phyloP scores from a whole-genome alignment of 92 coral and sea anemone genomes.

The Phenganax subtilis region DNA sequence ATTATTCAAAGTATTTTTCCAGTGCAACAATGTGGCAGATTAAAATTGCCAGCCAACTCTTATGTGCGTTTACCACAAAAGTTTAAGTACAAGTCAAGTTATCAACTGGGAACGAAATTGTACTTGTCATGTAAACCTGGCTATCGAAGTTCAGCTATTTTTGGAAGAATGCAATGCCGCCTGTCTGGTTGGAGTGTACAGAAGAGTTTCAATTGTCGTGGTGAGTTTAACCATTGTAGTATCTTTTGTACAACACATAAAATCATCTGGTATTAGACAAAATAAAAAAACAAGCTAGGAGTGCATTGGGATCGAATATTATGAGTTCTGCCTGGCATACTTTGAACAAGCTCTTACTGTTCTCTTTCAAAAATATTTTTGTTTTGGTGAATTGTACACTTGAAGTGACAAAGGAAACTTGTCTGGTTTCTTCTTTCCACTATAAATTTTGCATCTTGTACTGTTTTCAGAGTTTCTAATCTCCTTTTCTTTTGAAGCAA shows the following conservation, averaged over 20 bases:
- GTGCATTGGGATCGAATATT: too few species aligned
- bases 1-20: neutral
- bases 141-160: constrained; percentile 37
- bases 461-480: neutral
- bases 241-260: neutral
- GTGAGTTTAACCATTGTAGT: constrained; percentile 29
- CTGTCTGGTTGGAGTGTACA: constrained; percentile 36
- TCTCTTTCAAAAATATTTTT: too few species aligned
- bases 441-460: too few species aligned
- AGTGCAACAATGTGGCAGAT: constrained; percentile 17
- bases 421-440: too few species aligned
- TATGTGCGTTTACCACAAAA: constrained; percentile 7
- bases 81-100: constrained; percentile 34
- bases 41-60: constrained; percentile 1
- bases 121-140: constrained; percentile 54
- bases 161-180: neutral
- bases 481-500: constrained; percentile 37
- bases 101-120: constrained; percentile 40
- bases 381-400: too few species aligned
- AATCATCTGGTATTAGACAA: too few species aligned
- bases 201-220: constrained; percentile 43
- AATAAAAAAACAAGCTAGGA: too few species aligned
- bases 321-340: too few species aligned
- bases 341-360: too few species aligned
- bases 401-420: too few species aligned